Evolutionary conservation across 2,797 vertebrate genomes (phyloP).

Genomic region (Cheirogaleus major): DNA sequence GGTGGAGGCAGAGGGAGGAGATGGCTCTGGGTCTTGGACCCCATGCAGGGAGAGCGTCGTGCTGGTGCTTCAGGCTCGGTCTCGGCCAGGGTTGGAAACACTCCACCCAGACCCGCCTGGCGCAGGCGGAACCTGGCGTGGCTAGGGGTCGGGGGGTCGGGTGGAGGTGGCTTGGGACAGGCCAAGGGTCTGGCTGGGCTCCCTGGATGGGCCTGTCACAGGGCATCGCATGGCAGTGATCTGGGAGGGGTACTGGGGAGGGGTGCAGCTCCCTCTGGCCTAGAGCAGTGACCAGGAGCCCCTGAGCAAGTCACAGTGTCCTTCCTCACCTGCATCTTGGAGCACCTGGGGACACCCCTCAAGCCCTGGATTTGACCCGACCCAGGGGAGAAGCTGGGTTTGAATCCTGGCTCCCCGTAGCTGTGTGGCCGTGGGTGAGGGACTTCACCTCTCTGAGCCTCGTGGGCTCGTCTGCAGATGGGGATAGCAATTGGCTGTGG

Average conservation of each 20-base stretch:
- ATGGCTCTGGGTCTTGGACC: no score
- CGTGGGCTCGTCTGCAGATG: accelerated
- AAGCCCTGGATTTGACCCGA: background rate
- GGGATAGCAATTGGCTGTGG: background rate
- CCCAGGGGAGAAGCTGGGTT: background rate
- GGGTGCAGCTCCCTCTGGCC: background rate
- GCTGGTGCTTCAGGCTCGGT: background rate
- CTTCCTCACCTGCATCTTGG: background rate
- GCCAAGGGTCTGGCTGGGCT: background rate
- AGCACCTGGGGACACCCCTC: accelerated
- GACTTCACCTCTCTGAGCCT: background rate
- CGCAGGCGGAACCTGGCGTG: background rate
- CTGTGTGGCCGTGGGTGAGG: background rate
- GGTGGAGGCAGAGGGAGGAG: background rate
- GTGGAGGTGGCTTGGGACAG: background rate
- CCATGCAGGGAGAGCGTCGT: accelerated
- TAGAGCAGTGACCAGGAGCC: accelerated
- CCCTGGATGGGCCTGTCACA: background rate
- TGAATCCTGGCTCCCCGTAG: background rate
- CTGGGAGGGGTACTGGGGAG: accelerated
- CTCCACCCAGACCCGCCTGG: no score
- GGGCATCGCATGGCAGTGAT: background rate
- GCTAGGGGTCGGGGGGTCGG: accelerated
- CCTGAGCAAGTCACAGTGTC: background rate
- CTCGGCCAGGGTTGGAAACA: accelerated